phyloP scores from a whole-genome alignment of 2,113 vertebrate genomes.

The Aspidoscelis tigris region DNA sequence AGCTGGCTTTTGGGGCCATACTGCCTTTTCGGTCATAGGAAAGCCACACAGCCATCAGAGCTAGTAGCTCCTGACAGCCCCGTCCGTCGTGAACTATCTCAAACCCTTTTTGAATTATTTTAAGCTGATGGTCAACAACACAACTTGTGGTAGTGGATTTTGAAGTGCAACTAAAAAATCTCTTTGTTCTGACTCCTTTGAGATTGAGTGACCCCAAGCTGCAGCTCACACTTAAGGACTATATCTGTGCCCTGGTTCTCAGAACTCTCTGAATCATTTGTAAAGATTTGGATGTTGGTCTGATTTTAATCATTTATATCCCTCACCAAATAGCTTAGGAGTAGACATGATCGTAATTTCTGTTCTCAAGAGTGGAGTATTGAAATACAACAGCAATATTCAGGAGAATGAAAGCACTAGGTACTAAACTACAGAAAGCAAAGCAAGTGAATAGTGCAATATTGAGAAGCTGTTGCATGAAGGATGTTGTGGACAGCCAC shows the following conservation, averaged over 20 bases:
- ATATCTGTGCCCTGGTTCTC: neutral
- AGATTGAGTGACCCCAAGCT: neutral
- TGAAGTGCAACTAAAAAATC: no score
- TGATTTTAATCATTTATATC: neutral
- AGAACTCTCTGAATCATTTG: neutral
- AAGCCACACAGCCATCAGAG: no score
- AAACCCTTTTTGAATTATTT: no score
- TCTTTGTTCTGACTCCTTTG: no score
- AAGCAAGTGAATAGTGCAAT: neutral
- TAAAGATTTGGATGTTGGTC: neutral
- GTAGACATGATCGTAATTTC: constrained; percentile 36
- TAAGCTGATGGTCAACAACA: no score
- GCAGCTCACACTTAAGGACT: neutral
- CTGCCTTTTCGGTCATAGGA: no score
- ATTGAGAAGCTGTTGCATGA: neutral
- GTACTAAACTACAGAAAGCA: neutral
- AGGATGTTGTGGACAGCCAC: neutral
- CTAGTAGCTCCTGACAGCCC: no score
- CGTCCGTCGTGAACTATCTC: no score
- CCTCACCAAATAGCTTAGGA: neutral
- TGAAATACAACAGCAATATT: neutral
- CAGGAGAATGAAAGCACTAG: neutral
- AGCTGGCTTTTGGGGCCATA: no score
- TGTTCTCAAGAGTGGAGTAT: constrained; percentile 41
- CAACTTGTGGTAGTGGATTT: no score